These are phyloP conservation scores for Protonemura montana DNA, from an alignment of 2,888 invertebrate species.

Conservation along the genomic window DNA sequence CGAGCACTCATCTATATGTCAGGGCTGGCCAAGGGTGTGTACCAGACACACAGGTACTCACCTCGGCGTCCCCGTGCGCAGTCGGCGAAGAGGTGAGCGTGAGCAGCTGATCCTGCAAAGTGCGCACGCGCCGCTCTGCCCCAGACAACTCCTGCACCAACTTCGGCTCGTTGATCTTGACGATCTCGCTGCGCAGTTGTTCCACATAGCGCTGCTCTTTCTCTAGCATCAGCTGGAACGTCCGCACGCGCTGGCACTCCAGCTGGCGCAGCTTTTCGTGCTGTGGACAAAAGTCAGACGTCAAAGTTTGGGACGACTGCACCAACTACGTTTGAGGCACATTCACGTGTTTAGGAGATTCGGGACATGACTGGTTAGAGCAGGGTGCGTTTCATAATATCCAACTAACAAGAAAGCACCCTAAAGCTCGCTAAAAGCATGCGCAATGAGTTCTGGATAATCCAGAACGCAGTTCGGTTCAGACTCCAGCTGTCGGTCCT, in stretches of 20 bases:
- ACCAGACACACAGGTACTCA: too few species aligned
- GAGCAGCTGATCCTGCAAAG: constrained; percentile 66
- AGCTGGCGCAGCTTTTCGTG: constrained; percentile 85
- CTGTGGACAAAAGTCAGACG: constrained; percentile 60
- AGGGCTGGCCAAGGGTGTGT: too few species aligned
- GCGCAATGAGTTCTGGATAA: too few species aligned
- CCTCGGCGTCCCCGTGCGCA: constrained; percentile 41
- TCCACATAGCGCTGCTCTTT: constrained; percentile 85
- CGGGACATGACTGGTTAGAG: background rate
- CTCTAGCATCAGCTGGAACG: constrained; percentile 88
- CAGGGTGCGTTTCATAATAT: background rate
- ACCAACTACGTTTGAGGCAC: background rate
- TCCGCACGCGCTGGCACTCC: constrained; percentile 82
- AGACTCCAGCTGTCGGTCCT: too few species aligned
- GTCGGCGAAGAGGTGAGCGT: constrained; percentile 41
- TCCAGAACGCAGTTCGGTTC: too few species aligned
- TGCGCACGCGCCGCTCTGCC: constrained; percentile 68
- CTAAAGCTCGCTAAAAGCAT: too few species aligned
- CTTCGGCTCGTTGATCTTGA: constrained; percentile 56
- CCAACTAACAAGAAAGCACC: too few species aligned
- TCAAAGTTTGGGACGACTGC: background rate
- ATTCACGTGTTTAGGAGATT: background rate
- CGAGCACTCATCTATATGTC: background rate
- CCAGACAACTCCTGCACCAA: constrained; percentile 64
- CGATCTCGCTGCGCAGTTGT: constrained; percentile 74